Percentiles rank a stretch among this genome's conserved stretches.
Conservation (phyloP, 1,140 invertebrate genomes). For the Vollenhovia emeryi region DNA sequence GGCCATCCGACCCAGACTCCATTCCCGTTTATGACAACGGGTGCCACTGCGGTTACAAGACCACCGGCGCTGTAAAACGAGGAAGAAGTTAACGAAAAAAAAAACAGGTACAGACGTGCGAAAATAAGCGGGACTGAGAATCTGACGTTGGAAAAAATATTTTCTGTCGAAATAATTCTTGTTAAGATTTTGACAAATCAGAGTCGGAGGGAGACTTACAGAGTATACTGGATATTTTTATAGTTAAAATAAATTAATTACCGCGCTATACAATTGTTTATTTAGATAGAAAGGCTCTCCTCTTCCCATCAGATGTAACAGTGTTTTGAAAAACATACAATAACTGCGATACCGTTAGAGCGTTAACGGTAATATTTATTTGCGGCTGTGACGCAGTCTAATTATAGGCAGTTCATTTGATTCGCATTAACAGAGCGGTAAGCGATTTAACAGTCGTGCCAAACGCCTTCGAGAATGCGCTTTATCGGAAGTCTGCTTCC, state of each 20-base stretch:
- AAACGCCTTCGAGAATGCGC: background rate
- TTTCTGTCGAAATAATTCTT: background rate
- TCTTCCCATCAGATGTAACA: background rate
- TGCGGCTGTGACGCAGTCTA: background rate
- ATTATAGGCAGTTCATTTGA: constrained; percentile 1
- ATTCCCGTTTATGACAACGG: constrained; percentile 93
- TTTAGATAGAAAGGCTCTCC: background rate
- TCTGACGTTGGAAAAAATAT: background rate
- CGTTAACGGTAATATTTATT: background rate
- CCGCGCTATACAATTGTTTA: background rate
- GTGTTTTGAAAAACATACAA: background rate
- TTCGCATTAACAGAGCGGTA: background rate
- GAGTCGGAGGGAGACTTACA: background rate
- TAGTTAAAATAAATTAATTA: background rate
- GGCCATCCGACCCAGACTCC: constrained; percentile 97
- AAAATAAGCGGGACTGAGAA: background rate
- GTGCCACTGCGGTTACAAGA: constrained; percentile 95
- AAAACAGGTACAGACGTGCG: background rate
- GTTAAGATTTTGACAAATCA: background rate
- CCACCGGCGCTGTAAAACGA: constrained; percentile 90
- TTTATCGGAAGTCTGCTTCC: background rate
- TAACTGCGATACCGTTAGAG: background rate
- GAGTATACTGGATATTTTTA: background rate
- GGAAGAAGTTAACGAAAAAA: background rate
- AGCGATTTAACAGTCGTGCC: background rate